These are phyloP conservation scores for Nematostella vectensis DNA, from an alignment of 92 coral and sea anemone genomes.

Conservation along the genomic window DNA sequence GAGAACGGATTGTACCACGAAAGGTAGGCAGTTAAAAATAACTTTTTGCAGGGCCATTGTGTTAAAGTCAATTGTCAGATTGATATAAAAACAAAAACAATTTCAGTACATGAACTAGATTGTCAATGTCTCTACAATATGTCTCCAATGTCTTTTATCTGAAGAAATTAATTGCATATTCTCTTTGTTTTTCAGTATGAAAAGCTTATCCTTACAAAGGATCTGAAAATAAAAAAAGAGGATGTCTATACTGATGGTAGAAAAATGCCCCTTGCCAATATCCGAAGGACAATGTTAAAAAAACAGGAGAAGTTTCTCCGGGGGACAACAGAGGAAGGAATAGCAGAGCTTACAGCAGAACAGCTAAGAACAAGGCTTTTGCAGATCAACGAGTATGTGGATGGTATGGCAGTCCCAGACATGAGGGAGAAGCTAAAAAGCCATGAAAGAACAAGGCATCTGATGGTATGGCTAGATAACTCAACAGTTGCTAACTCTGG, in stretches of 20 bases:
- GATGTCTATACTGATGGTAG: conserved; percentile 28
- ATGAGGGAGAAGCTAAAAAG: too few species aligned
- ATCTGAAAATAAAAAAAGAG: conserved; percentile 14
- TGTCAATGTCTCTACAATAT: not conserved
- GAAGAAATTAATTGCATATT: not conserved
- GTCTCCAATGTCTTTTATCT: not conserved
- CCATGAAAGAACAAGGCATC: too few species aligned
- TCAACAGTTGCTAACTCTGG: too few species aligned
- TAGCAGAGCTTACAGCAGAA: not conserved
- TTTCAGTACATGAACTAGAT: too few species aligned
- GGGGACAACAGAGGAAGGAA: conserved; percentile 1
- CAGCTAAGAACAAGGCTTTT: not conserved
- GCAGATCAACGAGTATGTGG: not conserved
- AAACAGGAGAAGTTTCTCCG: conserved; percentile 13
- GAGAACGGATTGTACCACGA: too few species aligned
- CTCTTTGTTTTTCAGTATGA: conserved; percentile 25
- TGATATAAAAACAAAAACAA: too few species aligned
- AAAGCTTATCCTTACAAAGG: conserved; percentile 34
- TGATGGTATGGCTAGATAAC: too few species aligned
- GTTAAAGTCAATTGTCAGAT: too few species aligned
- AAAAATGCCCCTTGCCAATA: conserved; percentile 19
- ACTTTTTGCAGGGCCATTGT: too few species aligned
- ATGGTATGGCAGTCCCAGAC: not conserved
- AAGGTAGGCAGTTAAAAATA: too few species aligned
- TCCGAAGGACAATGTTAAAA: conserved; percentile 13